phyloP scores from a whole-genome alignment of 2,797 vertebrate species.

The Semotilus atromaculatus region DNA sequence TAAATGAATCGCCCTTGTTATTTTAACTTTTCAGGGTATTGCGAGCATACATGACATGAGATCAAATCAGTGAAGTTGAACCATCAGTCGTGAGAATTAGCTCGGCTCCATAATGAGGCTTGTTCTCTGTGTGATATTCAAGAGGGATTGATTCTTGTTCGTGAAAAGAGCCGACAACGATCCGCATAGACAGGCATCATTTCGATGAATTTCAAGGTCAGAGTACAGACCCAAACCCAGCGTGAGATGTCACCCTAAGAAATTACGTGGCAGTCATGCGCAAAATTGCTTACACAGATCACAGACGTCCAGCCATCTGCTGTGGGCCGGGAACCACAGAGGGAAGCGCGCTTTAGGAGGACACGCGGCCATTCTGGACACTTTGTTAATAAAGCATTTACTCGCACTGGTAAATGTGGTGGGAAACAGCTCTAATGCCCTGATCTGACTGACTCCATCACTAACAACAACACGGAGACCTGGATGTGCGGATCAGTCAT shows the following conservation, averaged over 20 bases:
- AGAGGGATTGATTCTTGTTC: slow-evolving; percentile 32
- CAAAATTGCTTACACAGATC: slow-evolving; percentile 86
- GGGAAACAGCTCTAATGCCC: slow-evolving; percentile 44
- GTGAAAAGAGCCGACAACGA: slow-evolving; percentile 49
- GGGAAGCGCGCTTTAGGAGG: slow-evolving; percentile 76
- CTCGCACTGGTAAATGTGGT: slow-evolving; percentile 48
- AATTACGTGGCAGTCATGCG: slow-evolving; percentile 83
- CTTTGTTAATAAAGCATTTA: slow-evolving; percentile 75
- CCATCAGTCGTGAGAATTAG: background rate
- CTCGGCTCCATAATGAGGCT: background rate
- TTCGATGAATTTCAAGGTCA: slow-evolving; percentile 84
- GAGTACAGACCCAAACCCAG: slow-evolving; percentile 79
- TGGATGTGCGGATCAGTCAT: background rate
- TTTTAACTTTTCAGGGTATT: background rate
- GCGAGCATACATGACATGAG: background rate
- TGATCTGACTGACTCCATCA: slow-evolving; percentile 20
- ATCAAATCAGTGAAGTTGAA: slow-evolving; percentile 3
- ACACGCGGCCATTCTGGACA: slow-evolving; percentile 61
- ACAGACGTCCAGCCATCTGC: slow-evolving; percentile 83
- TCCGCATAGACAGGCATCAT: slow-evolving; percentile 74
- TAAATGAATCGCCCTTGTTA: background rate
- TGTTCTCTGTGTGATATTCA: background rate
- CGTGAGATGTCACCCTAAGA: slow-evolving; percentile 83
- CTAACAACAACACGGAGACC: slow-evolving; percentile 10
- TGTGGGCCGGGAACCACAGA: slow-evolving; percentile 66